phyloP scores from a whole-genome alignment of 2,113 vertebrate genomes.

The Etheostoma cragini region DNA sequence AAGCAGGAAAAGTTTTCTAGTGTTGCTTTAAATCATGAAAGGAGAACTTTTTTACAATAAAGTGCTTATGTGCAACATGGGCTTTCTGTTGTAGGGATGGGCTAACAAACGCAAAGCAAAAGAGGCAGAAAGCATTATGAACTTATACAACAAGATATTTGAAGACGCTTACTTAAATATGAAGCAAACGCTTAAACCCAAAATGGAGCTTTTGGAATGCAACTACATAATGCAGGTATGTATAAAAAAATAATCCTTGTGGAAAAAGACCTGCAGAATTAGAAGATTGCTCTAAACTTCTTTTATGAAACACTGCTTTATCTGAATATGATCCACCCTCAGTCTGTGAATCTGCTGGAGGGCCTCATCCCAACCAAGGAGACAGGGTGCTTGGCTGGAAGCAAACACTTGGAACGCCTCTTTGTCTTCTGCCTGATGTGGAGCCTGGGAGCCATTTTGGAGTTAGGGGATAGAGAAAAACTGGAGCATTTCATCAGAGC shows the following conservation, averaged over 20 bases:
- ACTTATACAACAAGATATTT: slow-evolving; percentile 79
- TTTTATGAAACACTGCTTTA: background rate
- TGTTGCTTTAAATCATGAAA: background rate
- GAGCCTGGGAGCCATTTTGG: slow-evolving; percentile 88
- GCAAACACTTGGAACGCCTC: slow-evolving; percentile 83
- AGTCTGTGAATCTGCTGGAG: slow-evolving; percentile 86
- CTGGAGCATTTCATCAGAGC: slow-evolving; percentile 86
- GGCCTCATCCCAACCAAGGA: slow-evolving; percentile 90
- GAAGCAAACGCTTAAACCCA: slow-evolving; percentile 79
- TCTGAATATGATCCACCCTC: slow-evolving; percentile 1
- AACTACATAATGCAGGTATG: slow-evolving; percentile 88
- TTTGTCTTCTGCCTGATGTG: slow-evolving; percentile 92
- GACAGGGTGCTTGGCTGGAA: slow-evolving; percentile 78
- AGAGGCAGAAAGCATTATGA: slow-evolving; percentile 81
- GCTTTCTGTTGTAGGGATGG: slow-evolving; percentile 85
- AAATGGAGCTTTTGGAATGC: slow-evolving; percentile 88
- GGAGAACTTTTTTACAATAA: background rate
- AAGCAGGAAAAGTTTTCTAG: no score
- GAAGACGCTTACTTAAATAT: slow-evolving; percentile 63
- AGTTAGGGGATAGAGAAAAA: slow-evolving; percentile 83
- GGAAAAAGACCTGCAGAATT: background rate
- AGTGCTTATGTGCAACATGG: background rate
- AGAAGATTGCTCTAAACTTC: slow-evolving; percentile 4
- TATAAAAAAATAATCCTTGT: background rate
- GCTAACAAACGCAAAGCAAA: slow-evolving; percentile 82